These are phyloP conservation scores for Dromas ardeola DNA, from an alignment of 2,113 vertebrate genomes.

Conservation along the genomic window DNA sequence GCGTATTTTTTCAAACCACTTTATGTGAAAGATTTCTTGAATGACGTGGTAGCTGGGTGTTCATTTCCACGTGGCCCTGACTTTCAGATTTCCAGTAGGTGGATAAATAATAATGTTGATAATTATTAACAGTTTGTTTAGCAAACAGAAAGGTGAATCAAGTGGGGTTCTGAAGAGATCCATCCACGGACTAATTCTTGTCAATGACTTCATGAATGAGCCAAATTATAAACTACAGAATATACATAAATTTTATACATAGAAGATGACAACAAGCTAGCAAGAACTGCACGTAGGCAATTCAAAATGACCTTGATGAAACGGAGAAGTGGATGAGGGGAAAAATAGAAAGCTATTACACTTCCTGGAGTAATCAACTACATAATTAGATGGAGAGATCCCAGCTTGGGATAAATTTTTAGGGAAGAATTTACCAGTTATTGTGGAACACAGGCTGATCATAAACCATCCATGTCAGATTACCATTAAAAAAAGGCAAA, in stretches of 20 bases:
- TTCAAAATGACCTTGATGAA: background rate
- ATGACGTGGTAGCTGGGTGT: background rate
- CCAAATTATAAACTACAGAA: background rate
- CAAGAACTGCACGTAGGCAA: background rate
- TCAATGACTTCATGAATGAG: background rate
- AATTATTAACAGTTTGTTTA: background rate
- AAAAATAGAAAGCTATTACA: background rate
- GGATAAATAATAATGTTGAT: no score
- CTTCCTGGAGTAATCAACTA: background rate
- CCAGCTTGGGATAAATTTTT: background rate
- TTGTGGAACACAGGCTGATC: background rate
- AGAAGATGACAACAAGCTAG: background rate
- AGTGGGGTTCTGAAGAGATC: background rate
- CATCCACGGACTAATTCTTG: background rate
- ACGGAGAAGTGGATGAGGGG: accelerated
- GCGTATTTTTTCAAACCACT: background rate
- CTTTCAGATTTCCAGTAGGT: background rate
- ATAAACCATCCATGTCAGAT: background rate
- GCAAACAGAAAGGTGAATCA: background rate
- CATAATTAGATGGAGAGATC: background rate
- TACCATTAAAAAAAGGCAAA: background rate
- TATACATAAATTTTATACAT: background rate
- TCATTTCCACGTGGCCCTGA: background rate
- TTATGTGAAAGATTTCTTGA: background rate
- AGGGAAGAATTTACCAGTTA: background rate